A percentile compares a stretch with the other conserved stretches of the same genome.
phyloP scores from a whole-genome alignment of 1,140 invertebrate species.

The Drosophila erecta region DNA sequence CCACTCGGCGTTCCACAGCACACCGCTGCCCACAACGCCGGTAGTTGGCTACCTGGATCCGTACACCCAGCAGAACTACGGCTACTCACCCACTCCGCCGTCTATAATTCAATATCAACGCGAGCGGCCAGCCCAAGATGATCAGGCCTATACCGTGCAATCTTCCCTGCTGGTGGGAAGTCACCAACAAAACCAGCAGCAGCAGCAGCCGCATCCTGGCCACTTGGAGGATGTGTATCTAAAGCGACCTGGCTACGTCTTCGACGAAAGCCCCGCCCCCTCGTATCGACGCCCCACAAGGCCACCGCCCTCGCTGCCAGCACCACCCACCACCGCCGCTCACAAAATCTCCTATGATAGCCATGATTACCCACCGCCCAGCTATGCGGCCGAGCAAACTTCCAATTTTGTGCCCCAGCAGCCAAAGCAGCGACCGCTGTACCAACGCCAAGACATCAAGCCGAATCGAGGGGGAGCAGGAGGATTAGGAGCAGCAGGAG shows the following conservation, averaged over 20 bases:
- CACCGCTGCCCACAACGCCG: constrained; percentile 69
- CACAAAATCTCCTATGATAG: constrained; percentile 81
- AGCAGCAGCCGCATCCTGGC: constrained; percentile 31
- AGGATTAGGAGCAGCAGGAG: constrained; percentile 19
- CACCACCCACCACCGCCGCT: constrained; percentile 37
- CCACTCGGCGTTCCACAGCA: constrained; percentile 37
- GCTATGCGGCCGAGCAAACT: constrained; percentile 74
- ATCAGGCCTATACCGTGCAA: constrained; percentile 76
- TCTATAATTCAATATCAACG: constrained; percentile 54
- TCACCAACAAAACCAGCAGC: constrained; percentile 32
- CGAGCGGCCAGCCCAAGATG: constrained; percentile 39
- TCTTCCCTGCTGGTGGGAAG: constrained; percentile 76
- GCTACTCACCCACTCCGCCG: constrained; percentile 56
- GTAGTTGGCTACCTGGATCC: constrained; percentile 77
- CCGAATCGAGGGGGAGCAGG: constrained; percentile 49
- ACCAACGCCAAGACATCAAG: constrained; percentile 70
- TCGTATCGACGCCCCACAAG: constrained; percentile 52
- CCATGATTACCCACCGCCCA: constrained; percentile 82
- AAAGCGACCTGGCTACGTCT: constrained; percentile 78
- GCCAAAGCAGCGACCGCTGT: constrained; percentile 50
- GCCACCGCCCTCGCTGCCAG: constrained; percentile 10
- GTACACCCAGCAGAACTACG: constrained; percentile 77
- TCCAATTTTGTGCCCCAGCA: constrained; percentile 72
- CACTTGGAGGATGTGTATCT: constrained; percentile 57
- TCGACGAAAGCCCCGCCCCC: constrained; percentile 64